phyloP scores from a whole-genome alignment of 2,888 invertebrate genomes.

The Argyra leucocephala region DNA sequence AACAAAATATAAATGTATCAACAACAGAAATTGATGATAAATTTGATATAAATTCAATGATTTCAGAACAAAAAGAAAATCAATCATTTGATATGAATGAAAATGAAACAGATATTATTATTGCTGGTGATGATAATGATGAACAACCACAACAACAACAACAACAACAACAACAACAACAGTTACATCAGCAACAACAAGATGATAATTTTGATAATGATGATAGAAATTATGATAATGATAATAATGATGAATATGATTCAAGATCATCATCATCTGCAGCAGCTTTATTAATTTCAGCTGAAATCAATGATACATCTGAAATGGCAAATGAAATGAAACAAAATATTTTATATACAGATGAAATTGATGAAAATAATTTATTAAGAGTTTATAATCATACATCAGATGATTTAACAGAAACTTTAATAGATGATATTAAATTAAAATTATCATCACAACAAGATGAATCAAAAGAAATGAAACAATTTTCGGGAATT shows the following conservation, averaged over 20 bases:
- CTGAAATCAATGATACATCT: not conserved
- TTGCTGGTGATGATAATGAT: not conserved
- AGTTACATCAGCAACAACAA: conserved; percentile 14
- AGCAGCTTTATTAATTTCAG: not conserved
- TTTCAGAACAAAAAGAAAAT: not conserved
- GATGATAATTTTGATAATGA: not conserved
- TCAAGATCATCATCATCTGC: not conserved
- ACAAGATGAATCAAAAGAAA: conserved; percentile 15
- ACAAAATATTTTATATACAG: conserved; percentile 10
- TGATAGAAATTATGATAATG: not conserved
- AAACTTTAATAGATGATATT: not conserved
- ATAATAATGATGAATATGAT: not conserved
- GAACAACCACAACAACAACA: not conserved
- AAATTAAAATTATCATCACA: conserved; percentile 13
- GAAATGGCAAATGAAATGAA: conserved; percentile 11
- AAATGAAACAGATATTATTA: not conserved
- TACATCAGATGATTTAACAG: not conserved
- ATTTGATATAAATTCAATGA: not conserved
- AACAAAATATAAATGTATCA: no score
- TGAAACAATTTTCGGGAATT: not conserved
- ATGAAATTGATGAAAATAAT: conserved; percentile 8
- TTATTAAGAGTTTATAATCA: not conserved
- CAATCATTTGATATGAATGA: not conserved
- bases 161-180: conserved; percentile 17
- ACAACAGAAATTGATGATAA: no score